Conservation (phyloP, 2,888 invertebrate species). For the Apamea sordens region DNA sequence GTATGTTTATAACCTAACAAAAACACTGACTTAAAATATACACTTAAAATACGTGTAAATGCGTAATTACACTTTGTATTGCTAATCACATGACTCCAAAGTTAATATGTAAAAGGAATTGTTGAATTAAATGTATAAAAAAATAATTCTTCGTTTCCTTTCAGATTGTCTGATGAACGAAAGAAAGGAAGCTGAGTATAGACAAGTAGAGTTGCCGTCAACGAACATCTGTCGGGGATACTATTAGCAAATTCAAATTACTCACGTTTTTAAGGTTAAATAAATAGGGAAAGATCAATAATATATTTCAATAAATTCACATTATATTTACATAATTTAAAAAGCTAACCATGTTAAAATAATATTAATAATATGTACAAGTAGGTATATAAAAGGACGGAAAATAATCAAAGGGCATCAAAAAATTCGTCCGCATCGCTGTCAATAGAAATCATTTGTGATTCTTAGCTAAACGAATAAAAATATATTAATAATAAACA, state of each 20-base stretch:
- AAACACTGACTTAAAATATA: slow-evolving; percentile 70
- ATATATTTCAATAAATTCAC: no score
- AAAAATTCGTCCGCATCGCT: no score
- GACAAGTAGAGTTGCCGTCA: slow-evolving; percentile 79
- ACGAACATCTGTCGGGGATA: slow-evolving; percentile 82
- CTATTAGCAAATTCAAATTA: slow-evolving; percentile 28
- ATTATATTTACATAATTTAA: no score
- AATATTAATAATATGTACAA: no score
- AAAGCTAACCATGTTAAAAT: no score
- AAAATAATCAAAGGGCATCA: no score
- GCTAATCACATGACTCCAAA: slow-evolving; percentile 58
- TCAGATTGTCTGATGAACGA: slow-evolving; percentile 75
- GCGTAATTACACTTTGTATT: slow-evolving; percentile 57
- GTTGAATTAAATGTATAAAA: slow-evolving; percentile 43
- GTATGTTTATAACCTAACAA: slow-evolving; percentile 79
- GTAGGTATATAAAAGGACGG: no score
- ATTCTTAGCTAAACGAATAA: no score
- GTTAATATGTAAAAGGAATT: slow-evolving; percentile 24
- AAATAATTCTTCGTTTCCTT: slow-evolving; percentile 71
- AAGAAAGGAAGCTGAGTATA: slow-evolving; percentile 84
- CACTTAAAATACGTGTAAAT: slow-evolving; percentile 65
- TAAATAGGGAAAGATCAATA: not conserved
- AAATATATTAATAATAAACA: no score
- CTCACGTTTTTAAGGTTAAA: slow-evolving; percentile 8
- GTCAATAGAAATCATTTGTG: no score